These are phyloP conservation scores for Brachyptera risi DNA, from an alignment of 2,888 invertebrate species.

Conservation along the genomic window DNA sequence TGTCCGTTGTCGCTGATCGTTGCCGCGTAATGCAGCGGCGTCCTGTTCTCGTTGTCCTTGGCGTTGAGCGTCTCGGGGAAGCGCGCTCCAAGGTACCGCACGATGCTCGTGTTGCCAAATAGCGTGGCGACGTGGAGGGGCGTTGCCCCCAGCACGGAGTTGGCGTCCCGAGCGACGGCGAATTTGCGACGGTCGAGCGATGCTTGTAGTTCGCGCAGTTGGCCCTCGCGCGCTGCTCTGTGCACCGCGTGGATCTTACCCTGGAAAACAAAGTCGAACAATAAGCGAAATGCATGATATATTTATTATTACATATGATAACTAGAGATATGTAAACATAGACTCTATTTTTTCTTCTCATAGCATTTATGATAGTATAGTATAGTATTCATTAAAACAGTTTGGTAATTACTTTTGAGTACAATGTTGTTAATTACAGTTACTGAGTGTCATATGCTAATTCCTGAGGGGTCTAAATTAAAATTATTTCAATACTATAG, in stretches of 20 bases:
- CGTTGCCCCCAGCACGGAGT: constrained; percentile 72
- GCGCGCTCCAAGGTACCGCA: constrained; percentile 59
- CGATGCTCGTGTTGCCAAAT: constrained; percentile 76
- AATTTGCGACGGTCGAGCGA: constrained; percentile 86
- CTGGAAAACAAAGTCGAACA: constrained; percentile 52
- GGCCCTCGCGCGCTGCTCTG: constrained; percentile 78
- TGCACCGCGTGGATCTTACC: constrained; percentile 88
- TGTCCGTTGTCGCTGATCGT: constrained; percentile 81
- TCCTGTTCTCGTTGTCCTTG: constrained; percentile 73
- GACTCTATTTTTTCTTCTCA: no score
- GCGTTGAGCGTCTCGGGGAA: constrained; percentile 85
- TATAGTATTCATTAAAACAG: no score
- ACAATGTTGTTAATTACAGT: no score
- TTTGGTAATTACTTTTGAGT: no score
- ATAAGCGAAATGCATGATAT: no score
- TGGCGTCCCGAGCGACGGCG: constrained; percentile 80
- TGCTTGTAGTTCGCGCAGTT: constrained; percentile 76
- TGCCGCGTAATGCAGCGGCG: constrained; percentile 86
- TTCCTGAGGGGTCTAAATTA: no score
- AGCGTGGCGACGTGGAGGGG: constrained; percentile 83
- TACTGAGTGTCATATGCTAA: no score
- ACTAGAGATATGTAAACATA: no score
- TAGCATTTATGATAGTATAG: no score
- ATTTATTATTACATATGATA: no score
- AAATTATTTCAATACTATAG: no score